These are phyloP conservation scores for Exocentrus adspersus DNA, from an alignment of 2,888 invertebrate species.

Conservation along the genomic window DNA sequence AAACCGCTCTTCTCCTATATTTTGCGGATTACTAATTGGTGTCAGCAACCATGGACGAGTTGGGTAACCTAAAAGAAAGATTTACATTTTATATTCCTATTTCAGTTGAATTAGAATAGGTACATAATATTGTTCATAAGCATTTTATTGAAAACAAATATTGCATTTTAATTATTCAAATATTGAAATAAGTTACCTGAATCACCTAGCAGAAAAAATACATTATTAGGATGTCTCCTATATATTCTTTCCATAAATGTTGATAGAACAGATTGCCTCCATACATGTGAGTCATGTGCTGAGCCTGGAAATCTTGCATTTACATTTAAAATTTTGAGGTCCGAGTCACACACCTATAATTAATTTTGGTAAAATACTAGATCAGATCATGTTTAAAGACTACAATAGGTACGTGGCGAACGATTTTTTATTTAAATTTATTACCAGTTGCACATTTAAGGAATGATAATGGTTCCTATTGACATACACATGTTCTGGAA, in stretches of 20 bases:
- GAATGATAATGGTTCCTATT: background rate
- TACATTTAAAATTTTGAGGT: background rate
- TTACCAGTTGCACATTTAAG: background rate
- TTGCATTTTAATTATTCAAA: background rate
- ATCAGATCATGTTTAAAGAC: background rate
- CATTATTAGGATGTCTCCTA: background rate
- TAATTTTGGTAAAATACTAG: background rate
- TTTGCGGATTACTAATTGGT: slow-evolving; percentile 16
- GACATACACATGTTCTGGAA: background rate
- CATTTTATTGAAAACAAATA: background rate
- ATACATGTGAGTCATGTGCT: background rate
- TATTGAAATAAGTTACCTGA: background rate
- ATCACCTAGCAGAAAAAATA: background rate
- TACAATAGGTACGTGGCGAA: background rate
- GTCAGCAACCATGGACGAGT: slow-evolving; percentile 24
- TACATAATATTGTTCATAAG: background rate
- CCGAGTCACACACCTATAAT: background rate
- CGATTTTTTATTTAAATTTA: background rate
- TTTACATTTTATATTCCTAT: background rate
- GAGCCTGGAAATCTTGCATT: background rate
- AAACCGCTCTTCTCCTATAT: slow-evolving; percentile 21
- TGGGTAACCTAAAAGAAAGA: slow-evolving; percentile 15
- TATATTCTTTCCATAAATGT: background rate
- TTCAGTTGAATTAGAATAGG: background rate
- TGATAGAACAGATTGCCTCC: background rate